Percentiles rank a stretch among this genome's conserved stretches.
phyloP scores from a whole-genome alignment of 2,888 invertebrate species.

The Polymixis flavicincta region DNA sequence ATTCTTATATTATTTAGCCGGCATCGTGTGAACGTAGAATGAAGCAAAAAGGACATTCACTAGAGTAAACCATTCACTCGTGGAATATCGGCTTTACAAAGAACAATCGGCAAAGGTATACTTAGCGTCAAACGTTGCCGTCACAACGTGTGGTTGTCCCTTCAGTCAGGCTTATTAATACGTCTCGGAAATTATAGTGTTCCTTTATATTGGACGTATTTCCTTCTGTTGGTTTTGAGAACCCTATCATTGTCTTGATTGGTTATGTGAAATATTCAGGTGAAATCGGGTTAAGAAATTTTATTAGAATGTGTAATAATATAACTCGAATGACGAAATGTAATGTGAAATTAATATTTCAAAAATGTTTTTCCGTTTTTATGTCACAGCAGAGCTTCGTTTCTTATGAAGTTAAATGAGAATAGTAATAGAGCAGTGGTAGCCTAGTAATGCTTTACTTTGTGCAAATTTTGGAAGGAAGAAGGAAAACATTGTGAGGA shows the following conservation, averaged over 20 bases:
- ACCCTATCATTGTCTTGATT: conserved; percentile 47
- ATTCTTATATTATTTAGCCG: not conserved
- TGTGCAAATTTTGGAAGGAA: too few species aligned
- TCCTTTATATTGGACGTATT: conserved; percentile 21
- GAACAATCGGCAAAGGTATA: conserved; percentile 55
- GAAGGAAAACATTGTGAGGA: too few species aligned
- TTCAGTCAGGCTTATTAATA: conserved; percentile 54
- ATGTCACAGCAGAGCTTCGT: too few species aligned
- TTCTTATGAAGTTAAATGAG: too few species aligned
- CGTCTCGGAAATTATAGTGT: conserved; percentile 55
- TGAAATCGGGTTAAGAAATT: conserved; percentile 17
- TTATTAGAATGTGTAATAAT: not conserved
- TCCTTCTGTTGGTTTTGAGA: conserved; percentile 35
- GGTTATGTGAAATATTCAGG: not conserved
- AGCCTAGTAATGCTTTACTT: too few species aligned
- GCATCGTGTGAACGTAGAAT: not conserved
- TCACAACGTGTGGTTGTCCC: conserved; percentile 1
- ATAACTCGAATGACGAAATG: not conserved
- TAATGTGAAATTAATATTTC: not conserved
- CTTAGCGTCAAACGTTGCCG: conserved; percentile 52
- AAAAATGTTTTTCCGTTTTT: too few species aligned
- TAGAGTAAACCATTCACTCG: not conserved
- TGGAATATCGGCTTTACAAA: conserved; percentile 35
- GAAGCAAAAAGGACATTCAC: not conserved
- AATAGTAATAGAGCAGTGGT: too few species aligned